phyloP scores from a whole-genome alignment of 2,888 invertebrate genomes.

The Trissonchulus latispiculum region DNA sequence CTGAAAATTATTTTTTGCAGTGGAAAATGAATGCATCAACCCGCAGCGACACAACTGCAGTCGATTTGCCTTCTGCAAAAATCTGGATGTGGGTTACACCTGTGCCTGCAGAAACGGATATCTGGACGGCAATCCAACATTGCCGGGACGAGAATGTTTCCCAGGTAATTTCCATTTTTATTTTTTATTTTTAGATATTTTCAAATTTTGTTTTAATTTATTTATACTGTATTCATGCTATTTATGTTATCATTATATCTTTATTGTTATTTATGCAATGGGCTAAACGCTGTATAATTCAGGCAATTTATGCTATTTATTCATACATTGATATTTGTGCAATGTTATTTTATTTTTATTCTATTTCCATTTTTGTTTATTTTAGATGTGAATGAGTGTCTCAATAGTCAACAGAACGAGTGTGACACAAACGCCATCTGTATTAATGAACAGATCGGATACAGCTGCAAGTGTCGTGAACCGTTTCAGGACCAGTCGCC shows the following conservation, averaged over 20 bases:
- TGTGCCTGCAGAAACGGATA: slow-evolving; percentile 37
- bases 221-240: not conserved
- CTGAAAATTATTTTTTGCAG: slow-evolving; percentile 1
- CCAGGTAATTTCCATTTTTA: slow-evolving; percentile 29
- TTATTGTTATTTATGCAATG: too few species aligned
- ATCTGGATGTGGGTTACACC: slow-evolving; percentile 34
- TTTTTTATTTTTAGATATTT: not conserved
- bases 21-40: slow-evolving; percentile 20
- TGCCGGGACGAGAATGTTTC: slow-evolving; percentile 39
- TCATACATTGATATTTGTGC: too few species aligned
- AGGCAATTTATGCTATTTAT: too few species aligned
- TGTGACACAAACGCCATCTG: slow-evolving; percentile 39
- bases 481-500: slow-evolving; percentile 40
- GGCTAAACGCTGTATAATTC: too few species aligned
- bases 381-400: slow-evolving; percentile 33
- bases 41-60: slow-evolving; percentile 41
- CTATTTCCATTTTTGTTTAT: too few species aligned
- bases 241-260: too few species aligned
- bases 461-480: slow-evolving; percentile 34
- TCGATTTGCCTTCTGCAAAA: slow-evolving; percentile 38
- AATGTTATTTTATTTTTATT: too few species aligned
- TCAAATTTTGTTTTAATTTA: slow-evolving; percentile 11
- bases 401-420: slow-evolving; percentile 32
- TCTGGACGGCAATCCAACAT: slow-evolving; percentile 36
- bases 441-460: slow-evolving; percentile 34